Evolutionary conservation across 1,140 invertebrate genomes (phyloP).

Genomic region (Leptinotarsa undecemlineata): DNA sequence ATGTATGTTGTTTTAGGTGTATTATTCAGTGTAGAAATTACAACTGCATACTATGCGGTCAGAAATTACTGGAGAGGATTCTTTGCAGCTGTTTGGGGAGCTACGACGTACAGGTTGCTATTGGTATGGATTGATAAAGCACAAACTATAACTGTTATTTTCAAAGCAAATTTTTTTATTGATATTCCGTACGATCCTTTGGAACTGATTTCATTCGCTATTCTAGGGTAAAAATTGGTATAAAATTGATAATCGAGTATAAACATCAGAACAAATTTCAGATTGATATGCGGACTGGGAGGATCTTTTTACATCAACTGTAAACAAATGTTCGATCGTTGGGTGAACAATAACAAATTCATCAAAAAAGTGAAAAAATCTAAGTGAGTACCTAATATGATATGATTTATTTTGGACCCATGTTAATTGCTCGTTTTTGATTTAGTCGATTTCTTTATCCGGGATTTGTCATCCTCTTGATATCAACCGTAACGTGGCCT

Average conservation of each 20-base stretch:
- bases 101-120: conserved; percentile 89
- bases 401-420: background rate
- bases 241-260: background rate
- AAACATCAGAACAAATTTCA: conserved; percentile 48
- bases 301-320: conserved; percentile 91
- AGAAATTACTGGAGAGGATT: conserved; percentile 99
- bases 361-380: conserved; percentile 84
- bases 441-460: conserved; percentile 86
- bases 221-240: conserved; percentile 37
- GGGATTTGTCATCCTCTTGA: conserved; percentile 77
- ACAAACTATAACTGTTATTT: conserved; percentile 93
- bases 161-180: conserved; percentile 89
- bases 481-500: conserved; percentile 84
- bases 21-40: conserved; percentile 98
- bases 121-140: conserved; percentile 93
- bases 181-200: conserved; percentile 97
- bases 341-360: conserved; percentile 75
- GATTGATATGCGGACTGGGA: conserved; percentile 82
- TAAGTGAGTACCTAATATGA: conserved; percentile 59
- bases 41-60: conserved; percentile 97
- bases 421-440: background rate
- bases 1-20: conserved; percentile 68
- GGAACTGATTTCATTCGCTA: conserved; percentile 90
- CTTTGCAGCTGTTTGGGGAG: conserved; percentile 95
- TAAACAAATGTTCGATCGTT: conserved; percentile 87